These are phyloP conservation scores for Physocephala rufipes DNA, from an alignment of 2,888 invertebrate genomes.

Conservation along the genomic window DNA sequence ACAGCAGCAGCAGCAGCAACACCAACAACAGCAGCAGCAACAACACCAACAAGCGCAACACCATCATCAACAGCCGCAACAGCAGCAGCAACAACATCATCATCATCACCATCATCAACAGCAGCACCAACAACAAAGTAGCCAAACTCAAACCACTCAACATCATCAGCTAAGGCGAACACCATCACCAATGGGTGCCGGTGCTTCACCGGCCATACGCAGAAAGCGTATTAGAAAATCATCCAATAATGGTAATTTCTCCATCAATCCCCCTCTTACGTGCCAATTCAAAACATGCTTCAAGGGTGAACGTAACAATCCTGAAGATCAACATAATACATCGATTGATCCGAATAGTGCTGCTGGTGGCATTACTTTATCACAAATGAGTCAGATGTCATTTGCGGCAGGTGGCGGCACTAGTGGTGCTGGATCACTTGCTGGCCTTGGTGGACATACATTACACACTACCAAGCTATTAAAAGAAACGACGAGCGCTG, in stretches of 20 bases:
- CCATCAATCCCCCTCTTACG: background rate
- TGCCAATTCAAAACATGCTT: conserved; percentile 7
- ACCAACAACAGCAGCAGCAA: conserved; percentile 67
- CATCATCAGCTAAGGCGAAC: conserved; percentile 69
- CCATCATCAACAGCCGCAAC: conserved; percentile 69
- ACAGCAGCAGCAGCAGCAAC: conserved; percentile 71
- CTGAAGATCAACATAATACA: conserved; percentile 66
- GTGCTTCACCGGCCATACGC: conserved; percentile 74
- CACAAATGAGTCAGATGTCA: conserved; percentile 68
- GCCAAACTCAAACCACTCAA: conserved; percentile 69
- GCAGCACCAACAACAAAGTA: conserved; percentile 72
- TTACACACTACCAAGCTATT: conserved; percentile 63
- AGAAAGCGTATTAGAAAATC: conserved; percentile 72
- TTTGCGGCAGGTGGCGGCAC: conserved; percentile 64
- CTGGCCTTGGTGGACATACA: conserved; percentile 59
- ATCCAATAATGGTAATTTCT: conserved; percentile 69
- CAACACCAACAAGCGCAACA: conserved; percentile 62
- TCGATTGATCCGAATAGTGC: conserved; percentile 58
- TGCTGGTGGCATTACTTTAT: conserved; percentile 65
- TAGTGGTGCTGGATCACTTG: conserved; percentile 52
- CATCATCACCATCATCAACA: conserved; percentile 71
- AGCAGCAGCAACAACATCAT: conserved; percentile 68
- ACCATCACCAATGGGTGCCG: conserved; percentile 68
- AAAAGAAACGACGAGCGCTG: conserved; percentile 66
- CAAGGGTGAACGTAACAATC: conserved; percentile 67